Evolutionary conservation across 2,888 invertebrate species (phyloP).

Genomic region (Agapetus fuscipes): DNA sequence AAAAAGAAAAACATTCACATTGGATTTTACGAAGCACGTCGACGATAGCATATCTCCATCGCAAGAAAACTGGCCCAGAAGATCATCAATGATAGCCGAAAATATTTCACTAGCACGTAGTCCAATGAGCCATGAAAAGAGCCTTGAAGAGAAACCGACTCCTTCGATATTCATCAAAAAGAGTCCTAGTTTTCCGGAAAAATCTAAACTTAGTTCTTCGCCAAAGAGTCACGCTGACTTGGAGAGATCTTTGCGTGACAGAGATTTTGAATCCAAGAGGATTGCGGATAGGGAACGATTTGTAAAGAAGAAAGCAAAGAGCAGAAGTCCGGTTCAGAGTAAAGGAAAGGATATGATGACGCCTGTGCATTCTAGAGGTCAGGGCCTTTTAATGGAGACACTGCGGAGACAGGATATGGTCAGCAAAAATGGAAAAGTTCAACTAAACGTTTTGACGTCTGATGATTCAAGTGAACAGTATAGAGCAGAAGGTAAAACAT

Average conservation of each 20-base stretch:
- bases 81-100: slow-evolving; percentile 24
- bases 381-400: slow-evolving; percentile 34
- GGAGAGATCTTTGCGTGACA: slow-evolving; percentile 37
- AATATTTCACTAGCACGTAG: slow-evolving; percentile 3
- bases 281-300: slow-evolving; percentile 40
- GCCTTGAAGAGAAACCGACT: slow-evolving; percentile 31
- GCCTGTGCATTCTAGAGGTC: slow-evolving; percentile 25
- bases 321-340: slow-evolving; percentile 41
- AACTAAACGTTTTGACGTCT: slow-evolving; percentile 48
- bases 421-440: slow-evolving; percentile 43
- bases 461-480: slow-evolving; percentile 52
- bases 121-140: slow-evolving; percentile 13
- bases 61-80: slow-evolving; percentile 40
- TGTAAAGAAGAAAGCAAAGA: slow-evolving; percentile 40
- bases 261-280: slow-evolving; percentile 34
- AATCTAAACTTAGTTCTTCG: slow-evolving; percentile 38
- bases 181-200: slow-evolving; percentile 29
- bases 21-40: slow-evolving; percentile 58
- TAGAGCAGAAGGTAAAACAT: slow-evolving; percentile 40
- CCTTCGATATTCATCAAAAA: slow-evolving; percentile 16
- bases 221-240: slow-evolving; percentile 36
- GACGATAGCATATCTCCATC: slow-evolving; percentile 45
- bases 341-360: slow-evolving; percentile 31
- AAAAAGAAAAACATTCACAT: slow-evolving; percentile 64
- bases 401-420: slow-evolving; percentile 40